Conservation (phyloP, 2,888 invertebrate genomes). For the Apodemia duryi region DNA sequence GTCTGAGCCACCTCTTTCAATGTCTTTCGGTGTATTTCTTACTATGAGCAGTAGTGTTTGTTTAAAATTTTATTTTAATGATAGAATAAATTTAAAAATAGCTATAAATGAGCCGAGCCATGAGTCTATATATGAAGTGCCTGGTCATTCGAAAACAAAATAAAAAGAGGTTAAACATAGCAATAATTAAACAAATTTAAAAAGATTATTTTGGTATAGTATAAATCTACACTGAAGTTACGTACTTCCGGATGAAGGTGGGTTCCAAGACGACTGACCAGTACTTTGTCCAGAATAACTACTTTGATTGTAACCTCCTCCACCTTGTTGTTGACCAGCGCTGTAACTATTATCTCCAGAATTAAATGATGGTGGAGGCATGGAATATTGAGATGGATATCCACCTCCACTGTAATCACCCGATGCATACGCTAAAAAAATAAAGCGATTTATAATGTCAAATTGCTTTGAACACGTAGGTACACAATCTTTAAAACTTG, state of each 20-base stretch:
- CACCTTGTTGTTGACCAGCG: slow-evolving; percentile 46
- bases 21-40: too few relatives aligned
- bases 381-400: slow-evolving; percentile 66
- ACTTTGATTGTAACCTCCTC: slow-evolving; percentile 54
- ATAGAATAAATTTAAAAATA: too few relatives aligned
- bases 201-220: not conserved
- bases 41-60: too few relatives aligned
- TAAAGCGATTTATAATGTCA: slow-evolving; percentile 19
- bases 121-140: too few relatives aligned
- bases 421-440: slow-evolving; percentile 53
- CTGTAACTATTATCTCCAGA: slow-evolving; percentile 61
- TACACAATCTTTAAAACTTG: slow-evolving; percentile 7
- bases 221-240: not conserved
- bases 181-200: not conserved
- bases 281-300: slow-evolving; percentile 50
- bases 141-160: not conserved
- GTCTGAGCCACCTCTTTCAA: too few relatives aligned
- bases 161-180: not conserved
- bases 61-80: too few relatives aligned
- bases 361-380: slow-evolving; percentile 64
- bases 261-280: slow-evolving; percentile 61
- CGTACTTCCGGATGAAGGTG: slow-evolving; percentile 50
- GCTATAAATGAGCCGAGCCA: too few relatives aligned
- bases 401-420: slow-evolving; percentile 64
- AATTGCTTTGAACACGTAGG: slow-evolving; percentile 12